A percentile compares a stretch with the other conserved stretches of the same genome.
Conservation (phyloP, 2,888 invertebrate genomes). For the Pollenia labialis region DNA sequence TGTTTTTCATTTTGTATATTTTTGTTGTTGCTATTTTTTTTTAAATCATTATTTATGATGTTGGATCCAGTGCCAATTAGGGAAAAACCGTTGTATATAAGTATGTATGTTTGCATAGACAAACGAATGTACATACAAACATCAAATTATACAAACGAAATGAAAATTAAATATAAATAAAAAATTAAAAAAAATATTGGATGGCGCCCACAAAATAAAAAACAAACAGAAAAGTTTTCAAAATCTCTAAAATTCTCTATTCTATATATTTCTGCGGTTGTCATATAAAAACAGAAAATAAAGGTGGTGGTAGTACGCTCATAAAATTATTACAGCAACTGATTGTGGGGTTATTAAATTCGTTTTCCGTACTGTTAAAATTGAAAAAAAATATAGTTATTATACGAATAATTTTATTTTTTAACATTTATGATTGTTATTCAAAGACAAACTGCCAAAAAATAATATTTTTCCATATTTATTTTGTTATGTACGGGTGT, state of each 20-base stretch:
- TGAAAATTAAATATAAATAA: slow-evolving; percentile 30
- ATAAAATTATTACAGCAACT: no score
- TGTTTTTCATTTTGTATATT: slow-evolving; percentile 24
- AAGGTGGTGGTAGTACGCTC: slow-evolving; percentile 42
- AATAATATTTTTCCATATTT: no score
- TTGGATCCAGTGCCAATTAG: slow-evolving; percentile 72
- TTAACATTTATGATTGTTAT: no score
- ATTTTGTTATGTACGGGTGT: no score
- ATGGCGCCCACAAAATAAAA: slow-evolving; percentile 69
- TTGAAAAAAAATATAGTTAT: no score
- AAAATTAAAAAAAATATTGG: slow-evolving; percentile 30
- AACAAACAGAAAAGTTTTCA: slow-evolving; percentile 53
- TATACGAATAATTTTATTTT: no score
- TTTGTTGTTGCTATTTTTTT: slow-evolving; percentile 39
- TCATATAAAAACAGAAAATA: slow-evolving; percentile 46
- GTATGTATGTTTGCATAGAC: slow-evolving; percentile 31
- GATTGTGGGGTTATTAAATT: no score
- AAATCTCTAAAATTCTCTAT: slow-evolving; percentile 58
- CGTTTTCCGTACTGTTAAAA: no score
- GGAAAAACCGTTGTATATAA: slow-evolving; percentile 66
- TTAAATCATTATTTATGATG: slow-evolving; percentile 64
- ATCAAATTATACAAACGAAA: slow-evolving; percentile 55
- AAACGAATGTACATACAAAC: slow-evolving; percentile 15
- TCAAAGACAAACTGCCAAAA: no score
- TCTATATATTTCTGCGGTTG: slow-evolving; percentile 52